Conservation (phyloP, 2,888 invertebrate species). For the Psylliodes chrysocephalus region DNA sequence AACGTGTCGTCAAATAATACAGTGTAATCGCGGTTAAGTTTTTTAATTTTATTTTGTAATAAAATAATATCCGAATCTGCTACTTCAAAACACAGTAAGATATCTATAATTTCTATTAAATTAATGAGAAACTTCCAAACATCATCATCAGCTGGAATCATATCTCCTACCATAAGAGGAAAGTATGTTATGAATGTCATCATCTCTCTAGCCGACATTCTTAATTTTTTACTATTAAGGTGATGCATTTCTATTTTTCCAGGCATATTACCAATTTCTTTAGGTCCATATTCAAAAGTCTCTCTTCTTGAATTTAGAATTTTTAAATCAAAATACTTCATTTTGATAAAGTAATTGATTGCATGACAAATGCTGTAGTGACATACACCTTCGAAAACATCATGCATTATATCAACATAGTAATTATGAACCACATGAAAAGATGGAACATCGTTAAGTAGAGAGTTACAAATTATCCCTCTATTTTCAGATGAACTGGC, state of each 20-base stretch:
- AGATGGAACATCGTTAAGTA: conserved; percentile 45
- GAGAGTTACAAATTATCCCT: conserved; percentile 34
- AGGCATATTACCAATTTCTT: conserved; percentile 44
- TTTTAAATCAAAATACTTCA: conserved; percentile 44
- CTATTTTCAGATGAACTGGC: conserved; percentile 23
- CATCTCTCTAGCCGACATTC: conserved; percentile 50
- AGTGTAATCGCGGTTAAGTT: background rate
- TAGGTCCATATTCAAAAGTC: conserved; percentile 46
- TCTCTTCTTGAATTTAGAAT: conserved; percentile 44
- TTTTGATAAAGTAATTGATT: conserved; percentile 38
- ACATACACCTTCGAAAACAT: conserved; percentile 43
- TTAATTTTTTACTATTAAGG: conserved; percentile 29
- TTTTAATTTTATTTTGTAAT: conserved; percentile 10
- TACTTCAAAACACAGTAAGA: background rate
- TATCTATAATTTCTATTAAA: conserved; percentile 29
- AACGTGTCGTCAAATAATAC: conserved; percentile 29
- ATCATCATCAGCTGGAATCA: background rate
- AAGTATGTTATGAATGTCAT: conserved; percentile 46
- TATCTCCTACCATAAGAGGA: conserved; percentile 45
- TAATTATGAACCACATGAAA: conserved; percentile 44
- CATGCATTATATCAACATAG: conserved; percentile 46
- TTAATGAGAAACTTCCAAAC: conserved; percentile 12
- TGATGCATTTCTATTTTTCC: conserved; percentile 31
- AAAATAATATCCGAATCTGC: background rate
- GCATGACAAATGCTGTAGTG: conserved; percentile 43